These are phyloP conservation scores for Synodontis membranacea DNA, from an alignment of 2,113 vertebrate genomes.

Conservation along the genomic window DNA sequence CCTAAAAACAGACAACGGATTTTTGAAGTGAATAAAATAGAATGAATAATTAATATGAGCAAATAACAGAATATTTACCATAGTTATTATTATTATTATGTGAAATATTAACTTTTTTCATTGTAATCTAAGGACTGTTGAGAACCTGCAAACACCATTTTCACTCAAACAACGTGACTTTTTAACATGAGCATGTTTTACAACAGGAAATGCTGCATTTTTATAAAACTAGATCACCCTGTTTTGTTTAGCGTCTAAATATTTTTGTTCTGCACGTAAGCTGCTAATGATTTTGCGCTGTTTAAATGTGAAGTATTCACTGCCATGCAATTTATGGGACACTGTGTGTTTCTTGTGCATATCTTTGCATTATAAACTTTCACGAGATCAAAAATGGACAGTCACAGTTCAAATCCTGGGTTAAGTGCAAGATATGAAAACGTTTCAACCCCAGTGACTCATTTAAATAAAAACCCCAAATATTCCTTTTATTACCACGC, in stretches of 20 bases:
- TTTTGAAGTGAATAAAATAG: not conserved
- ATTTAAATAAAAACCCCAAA: not conserved
- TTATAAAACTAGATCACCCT: not conserved
- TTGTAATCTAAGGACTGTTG: not conserved
- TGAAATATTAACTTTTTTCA: not conserved
- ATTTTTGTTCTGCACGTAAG: not conserved
- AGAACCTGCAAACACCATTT: not conserved
- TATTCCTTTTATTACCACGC: not conserved
- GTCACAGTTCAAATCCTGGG: not conserved
- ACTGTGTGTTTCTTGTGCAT: not conserved
- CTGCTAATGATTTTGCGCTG: not conserved
- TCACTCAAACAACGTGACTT: not conserved
- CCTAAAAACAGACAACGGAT: conserved; percentile 65
- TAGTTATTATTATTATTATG: too few relatives aligned
- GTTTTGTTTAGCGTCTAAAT: not conserved
- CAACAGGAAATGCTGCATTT: not conserved
- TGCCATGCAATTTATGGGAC: not conserved
- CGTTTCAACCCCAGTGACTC: not conserved
- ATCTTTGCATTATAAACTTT: not conserved
- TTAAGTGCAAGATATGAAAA: too few relatives aligned
- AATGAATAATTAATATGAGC: not conserved
- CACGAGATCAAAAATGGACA: not conserved
- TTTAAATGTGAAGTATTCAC: not conserved
- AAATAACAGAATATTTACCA: not conserved
- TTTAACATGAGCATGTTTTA: not conserved